A percentile compares a stretch with the other conserved stretches of the same genome.
Evolutionary conservation across 2,888 invertebrate species (phyloP).

Genomic region (Conomelus anceps): DNA sequence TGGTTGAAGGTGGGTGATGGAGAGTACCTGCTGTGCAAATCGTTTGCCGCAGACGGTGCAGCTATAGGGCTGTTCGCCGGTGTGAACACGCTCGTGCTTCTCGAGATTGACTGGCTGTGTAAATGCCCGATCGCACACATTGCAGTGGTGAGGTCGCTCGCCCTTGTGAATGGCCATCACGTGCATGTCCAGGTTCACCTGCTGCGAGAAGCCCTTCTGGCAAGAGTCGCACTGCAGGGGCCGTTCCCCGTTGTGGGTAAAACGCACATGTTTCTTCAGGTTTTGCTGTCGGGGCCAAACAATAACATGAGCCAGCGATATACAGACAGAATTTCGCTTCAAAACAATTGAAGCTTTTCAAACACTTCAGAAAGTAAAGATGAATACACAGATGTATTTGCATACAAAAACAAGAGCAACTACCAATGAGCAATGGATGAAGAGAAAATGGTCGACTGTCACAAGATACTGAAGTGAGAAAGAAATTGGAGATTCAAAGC

Average conservation of each 20-base stretch:
- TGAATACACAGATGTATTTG: too few relatives aligned
- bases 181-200: not conserved
- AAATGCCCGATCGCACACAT: not conserved
- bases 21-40: slow-evolving; percentile 31
- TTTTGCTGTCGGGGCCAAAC: slow-evolving; percentile 6
- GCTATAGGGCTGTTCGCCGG: slow-evolving; percentile 32
- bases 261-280: slow-evolving; percentile 21
- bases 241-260: slow-evolving; percentile 13
- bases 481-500: too few relatives aligned
- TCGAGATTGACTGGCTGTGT: not conserved
- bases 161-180: not conserved
- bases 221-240: not conserved
- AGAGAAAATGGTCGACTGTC: too few relatives aligned
- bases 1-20: too few relatives aligned
- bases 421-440: too few relatives aligned
- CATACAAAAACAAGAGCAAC: too few relatives aligned
- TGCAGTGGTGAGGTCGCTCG: not conserved
- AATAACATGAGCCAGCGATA: not conserved
- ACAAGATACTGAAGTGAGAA: too few relatives aligned
- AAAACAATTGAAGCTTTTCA: too few relatives aligned
- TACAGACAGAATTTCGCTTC: not conserved
- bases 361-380: too few relatives aligned
- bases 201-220: not conserved
- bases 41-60: slow-evolving; percentile 32
- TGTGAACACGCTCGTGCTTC: slow-evolving; percentile 29